Base-by-base conservation (phyloP, 2,888 invertebrate genomes). In the Cheiracanthium punctorium region DNA sequence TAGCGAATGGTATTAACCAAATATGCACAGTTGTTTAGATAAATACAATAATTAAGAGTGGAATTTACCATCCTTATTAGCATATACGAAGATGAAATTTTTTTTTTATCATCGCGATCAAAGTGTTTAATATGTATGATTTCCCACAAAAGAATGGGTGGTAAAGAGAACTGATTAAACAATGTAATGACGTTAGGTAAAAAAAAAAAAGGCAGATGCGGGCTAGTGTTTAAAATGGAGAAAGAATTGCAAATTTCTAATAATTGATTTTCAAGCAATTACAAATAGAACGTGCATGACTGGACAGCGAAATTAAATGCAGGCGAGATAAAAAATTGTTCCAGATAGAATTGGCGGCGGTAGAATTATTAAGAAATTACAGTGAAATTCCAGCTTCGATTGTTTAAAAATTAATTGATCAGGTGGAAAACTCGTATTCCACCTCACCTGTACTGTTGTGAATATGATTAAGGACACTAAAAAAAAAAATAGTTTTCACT, bases 391-490 rank as follows among this genome's bases (percentile, higher is more conserved):
- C 17, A 30, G 67, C 30, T 29, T 67, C 32, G 67, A 67, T 32
- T 32, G 30, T 67, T 67, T 29, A 67, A n/a, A 67, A 67, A 67
- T 67, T 67, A 67, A 67, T 67, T 67, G 30, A 67, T 67, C 67
- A 30, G 67, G 30, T 30, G 30, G 14, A 67, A n/a, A 67, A 67
- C 67, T 67, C 30, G 30, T 30, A 67, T 67, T 30, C n/a, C 20
- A 14, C 29, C 14, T 32, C 58, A 71, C 79, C 71, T 71, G 28
- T 71, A 37, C 71, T 48, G 32, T 69, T 32, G 33, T 30, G 20
- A 7, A 28, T 30, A 79, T 58, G 79, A 79, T 79, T 79, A 70
- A 70, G 58, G 58, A 71, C 28, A 32, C n/a, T 30, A 20, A 48
- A 29, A 65, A 14, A n/a, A 32, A n/a, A 28, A 30, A 67, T 67